Base-by-base conservation (phyloP, 2,888 invertebrate genomes). In the Eretmocerus hayati region DNA sequence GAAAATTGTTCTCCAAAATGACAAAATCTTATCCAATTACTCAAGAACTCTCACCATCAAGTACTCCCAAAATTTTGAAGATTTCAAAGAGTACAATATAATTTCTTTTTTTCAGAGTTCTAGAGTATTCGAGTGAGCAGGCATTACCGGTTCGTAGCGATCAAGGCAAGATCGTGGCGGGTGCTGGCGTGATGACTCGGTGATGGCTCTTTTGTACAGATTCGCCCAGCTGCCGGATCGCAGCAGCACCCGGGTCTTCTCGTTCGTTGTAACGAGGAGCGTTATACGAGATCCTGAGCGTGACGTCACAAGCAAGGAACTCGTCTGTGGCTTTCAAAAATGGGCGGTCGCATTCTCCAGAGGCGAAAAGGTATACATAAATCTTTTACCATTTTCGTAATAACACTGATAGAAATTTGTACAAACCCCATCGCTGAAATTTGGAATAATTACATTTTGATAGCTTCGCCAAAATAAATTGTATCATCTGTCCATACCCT, bases 151-250 rank as follows among this genome's bases (percentile, higher is more conserved):
- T 50, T 32, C 42, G 43, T 31, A 46, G 42, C 39, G 31, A 45
- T 42, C 52, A n/a, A 44, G 40, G n/a, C n/a, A n/a, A n/a, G n/a
- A n/a, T n/a, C n/a, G n/a, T n/a, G n/a, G n/a, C n/a, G n/a, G n/a
- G n/a, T n/a, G 30, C 30, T 30, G 11, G 30, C 8, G 33, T 60
- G 63, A 65, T 58, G 61, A 75, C 74, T 74, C 72, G 75, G 73
- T 77, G 76, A 86, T 86, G 85, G 85, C 85, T 72, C 77, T 85
- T 70, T 78, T 86, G 71, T 85, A 86, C 75, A 82, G 88, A 69
- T 85, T 87, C 74, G 85, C 86, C 72, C 85, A 85, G 75, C 80
- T 87, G 58, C 83, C 85, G 64, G 88, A 88, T 77, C 81, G 86
- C 69, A 83, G 82, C 72, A 84, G 87, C 76, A 85, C 87, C 58